These are phyloP conservation scores for Stigmatopora nigra DNA, from an alignment of 2,113 vertebrate genomes.

Conservation along the genomic window DNA sequence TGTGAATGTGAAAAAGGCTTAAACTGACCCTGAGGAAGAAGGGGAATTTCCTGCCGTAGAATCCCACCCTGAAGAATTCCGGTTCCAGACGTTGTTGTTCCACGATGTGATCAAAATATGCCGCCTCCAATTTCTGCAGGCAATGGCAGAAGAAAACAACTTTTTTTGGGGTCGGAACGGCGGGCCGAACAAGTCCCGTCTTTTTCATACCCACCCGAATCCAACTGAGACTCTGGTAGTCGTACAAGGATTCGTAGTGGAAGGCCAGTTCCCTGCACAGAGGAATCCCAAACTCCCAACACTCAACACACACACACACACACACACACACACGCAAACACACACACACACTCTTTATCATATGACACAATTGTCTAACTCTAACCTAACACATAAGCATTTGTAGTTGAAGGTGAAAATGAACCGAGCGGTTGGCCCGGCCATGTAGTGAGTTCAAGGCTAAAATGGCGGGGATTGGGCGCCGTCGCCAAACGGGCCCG, in stretches of 20 bases:
- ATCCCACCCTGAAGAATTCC: conserved; percentile 94
- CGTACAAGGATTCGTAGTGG: conserved; percentile 91
- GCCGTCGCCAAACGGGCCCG: too few species aligned
- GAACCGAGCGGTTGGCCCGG: too few species aligned
- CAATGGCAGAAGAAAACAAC: neutral
- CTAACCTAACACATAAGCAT: too few species aligned
- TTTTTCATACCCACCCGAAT: conserved; percentile 78
- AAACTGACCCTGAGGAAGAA: conserved; percentile 92
- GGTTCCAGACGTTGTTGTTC: conserved; percentile 96
- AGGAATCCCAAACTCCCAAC: conserved; percentile 95
- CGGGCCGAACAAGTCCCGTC: neutral
- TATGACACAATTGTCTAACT: too few species aligned
- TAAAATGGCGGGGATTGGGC: too few species aligned
- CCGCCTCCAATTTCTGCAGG: conserved; percentile 95
- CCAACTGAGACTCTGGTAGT: conserved; percentile 99
- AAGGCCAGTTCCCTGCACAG: conserved; percentile 91
- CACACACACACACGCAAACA: conserved; percentile 26
- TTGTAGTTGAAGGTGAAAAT: too few species aligned
- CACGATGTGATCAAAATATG: conserved; percentile 96
- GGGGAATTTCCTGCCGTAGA: conserved; percentile 96
- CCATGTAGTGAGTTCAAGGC: too few species aligned
- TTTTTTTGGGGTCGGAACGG: neutral
- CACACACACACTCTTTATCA: conserved; percentile 1
- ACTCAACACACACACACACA: conserved; percentile 66
- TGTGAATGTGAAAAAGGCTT: neutral